phyloP scores from a whole-genome alignment of 2,888 invertebrate genomes.

The Eupithecia dodoneata region DNA sequence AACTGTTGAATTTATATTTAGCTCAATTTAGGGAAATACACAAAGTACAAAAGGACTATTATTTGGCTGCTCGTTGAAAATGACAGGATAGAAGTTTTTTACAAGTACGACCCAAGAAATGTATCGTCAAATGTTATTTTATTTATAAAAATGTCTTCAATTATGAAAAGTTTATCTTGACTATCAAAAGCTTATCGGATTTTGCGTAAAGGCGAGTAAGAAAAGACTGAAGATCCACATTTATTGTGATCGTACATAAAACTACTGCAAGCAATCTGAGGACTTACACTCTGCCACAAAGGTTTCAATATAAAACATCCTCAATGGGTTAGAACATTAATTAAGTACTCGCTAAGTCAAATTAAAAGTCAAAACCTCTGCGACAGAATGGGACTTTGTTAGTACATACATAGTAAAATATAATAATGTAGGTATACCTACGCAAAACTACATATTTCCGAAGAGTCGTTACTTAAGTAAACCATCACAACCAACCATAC shows the following conservation, averaged over 20 bases:
- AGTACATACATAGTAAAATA: constrained; percentile 70
- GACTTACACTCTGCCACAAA: constrained; percentile 52
- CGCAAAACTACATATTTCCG: constrained; percentile 69
- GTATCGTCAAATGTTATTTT: constrained; percentile 23
- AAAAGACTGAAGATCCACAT: constrained; percentile 11
- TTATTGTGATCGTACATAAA: constrained; percentile 39
- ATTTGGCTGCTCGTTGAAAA: constrained; percentile 60
- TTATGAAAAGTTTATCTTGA: constrained; percentile 24
- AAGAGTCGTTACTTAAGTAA: constrained; percentile 81
- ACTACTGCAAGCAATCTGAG: constrained; percentile 69
- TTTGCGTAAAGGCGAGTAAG: constrained; percentile 22
- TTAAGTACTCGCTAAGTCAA: constrained; percentile 60
- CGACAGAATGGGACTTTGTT: constrained; percentile 59
- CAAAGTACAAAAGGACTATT: constrained; percentile 42
- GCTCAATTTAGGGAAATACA: constrained; percentile 45
- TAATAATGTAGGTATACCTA: constrained; percentile 61
- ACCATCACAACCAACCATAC: constrained; percentile 84
- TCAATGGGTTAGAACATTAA: constrained; percentile 52
- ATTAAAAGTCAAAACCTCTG: constrained; percentile 53
- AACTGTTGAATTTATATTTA: constrained; percentile 42
- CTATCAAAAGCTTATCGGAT: constrained; percentile 33
- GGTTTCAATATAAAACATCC: constrained; percentile 43
- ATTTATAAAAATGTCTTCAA: constrained; percentile 29
- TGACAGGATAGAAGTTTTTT: constrained; percentile 74
- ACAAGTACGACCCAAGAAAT: constrained; percentile 50